Evolutionary conservation across 2,888 invertebrate genomes (phyloP), one percentile per base, ranked within the genome.

Genomic region (Polylopha cassiicola): DNA sequence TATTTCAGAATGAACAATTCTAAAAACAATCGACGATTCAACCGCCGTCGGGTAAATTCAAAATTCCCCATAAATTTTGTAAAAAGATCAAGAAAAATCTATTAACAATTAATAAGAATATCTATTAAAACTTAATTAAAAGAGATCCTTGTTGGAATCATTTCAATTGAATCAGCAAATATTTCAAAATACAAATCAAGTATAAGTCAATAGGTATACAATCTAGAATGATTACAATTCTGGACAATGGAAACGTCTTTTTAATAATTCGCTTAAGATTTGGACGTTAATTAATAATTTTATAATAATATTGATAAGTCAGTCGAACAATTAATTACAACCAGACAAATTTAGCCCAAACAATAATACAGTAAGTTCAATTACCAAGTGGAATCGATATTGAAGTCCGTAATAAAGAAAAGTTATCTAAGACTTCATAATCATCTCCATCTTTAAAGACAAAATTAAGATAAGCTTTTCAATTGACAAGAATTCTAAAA

Each of bases 271-370:
- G 37, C 37, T 32, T 41, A 31, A 36, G 20, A 16, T 20, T n/a
- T 41, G 41, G 41, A 41, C 41, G 41, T 30, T 36, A 36, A 41
- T 36, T 41, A 41, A 27, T 27, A 32, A 30, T n/a, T 31, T 39
- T 39, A 41, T 53, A 63, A 64, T 67, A 65, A 61, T 50, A 52
- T 46, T 68, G 63, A 73, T 74, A 75, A 74, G 55, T 77, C 77
- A 78, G 77, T 78, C 77, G 65, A 73, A 68, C 65, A 59, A 64
- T 69, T 55, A 54, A 62, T 58, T 69, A 72, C 72, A 72, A 72
- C 72, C 71, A 60, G 58, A 30, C 32, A 20, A 11, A 38, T 23
- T 7, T 4, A 6, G 15, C 29, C 32, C 21, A 18, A 39, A 36
- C 18, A 36, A 41, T 26, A 29, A 41, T 9, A 17, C 6, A 11